A percentile compares a stretch with the other conserved stretches of the same genome.
Conservation (phyloP, 2,888 invertebrate genomes). For the Ophion slaviceki region DNA sequence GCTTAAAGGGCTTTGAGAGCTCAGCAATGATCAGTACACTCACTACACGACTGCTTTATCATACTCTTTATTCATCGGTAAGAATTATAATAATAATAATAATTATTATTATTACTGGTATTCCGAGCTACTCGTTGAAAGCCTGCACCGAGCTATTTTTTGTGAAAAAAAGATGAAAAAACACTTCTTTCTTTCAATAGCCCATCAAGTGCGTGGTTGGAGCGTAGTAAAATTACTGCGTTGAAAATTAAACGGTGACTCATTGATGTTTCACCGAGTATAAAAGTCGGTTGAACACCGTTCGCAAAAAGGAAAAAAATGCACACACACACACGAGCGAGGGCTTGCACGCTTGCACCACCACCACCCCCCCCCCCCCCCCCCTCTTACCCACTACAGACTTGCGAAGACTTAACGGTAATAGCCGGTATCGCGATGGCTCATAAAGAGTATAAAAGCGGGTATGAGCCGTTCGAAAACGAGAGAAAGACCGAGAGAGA, state of each 20-base stretch:
- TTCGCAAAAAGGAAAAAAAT: conserved; percentile 10
- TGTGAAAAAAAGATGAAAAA: not conserved
- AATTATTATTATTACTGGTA: no score
- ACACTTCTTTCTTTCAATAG: conserved; percentile 15
- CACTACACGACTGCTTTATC: no score
- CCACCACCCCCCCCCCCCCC: conserved; percentile 21
- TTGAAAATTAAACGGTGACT: conserved; percentile 34
- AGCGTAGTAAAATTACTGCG: conserved; percentile 29
- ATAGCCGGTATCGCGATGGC: conserved; percentile 69
- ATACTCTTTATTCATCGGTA: no score
- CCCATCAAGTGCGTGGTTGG: conserved; percentile 2
- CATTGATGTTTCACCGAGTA: conserved; percentile 36
- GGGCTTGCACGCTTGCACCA: conserved; percentile 21
- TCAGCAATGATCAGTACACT: no score
- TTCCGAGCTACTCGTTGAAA: not conserved
- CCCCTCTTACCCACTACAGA: no score
- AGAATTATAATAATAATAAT: no score
- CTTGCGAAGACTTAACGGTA: conserved; percentile 50
- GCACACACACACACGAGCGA: conserved; percentile 6
- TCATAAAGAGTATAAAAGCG: conserved; percentile 72
- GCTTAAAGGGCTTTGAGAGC: no score
- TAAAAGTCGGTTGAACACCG: conserved; percentile 44
- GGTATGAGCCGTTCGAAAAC: conserved; percentile 61
- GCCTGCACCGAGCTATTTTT: not conserved
- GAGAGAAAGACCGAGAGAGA: not conserved